Evolutionary conservation across 2,888 invertebrate species (phyloP), one percentile per base, ranked within the genome.

Genomic region (Alcis repandata): DNA sequence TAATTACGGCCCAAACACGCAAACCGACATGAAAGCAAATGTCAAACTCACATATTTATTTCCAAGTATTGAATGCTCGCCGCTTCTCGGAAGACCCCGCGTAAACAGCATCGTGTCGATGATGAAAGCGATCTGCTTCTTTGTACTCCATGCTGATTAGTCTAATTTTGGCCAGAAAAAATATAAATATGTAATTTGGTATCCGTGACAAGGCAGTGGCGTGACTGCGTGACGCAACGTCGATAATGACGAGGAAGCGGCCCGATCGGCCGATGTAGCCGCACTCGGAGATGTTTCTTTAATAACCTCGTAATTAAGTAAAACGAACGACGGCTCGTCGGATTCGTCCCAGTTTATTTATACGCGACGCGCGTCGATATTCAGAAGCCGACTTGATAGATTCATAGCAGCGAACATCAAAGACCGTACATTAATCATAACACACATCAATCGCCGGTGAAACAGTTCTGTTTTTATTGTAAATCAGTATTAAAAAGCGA

Each of bases 11-110:
- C 87, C 83, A 84, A 89, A 90, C 93, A 91, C 91, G 90, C 91
- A 82, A 91, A 87, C 79, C 77, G 86, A 91, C 92, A 92, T 93
- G 92, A 93, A 93, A 93, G 93, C 92, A 91, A 92, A 93, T 93
- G 92, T 93, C 93, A 93, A 93, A 91, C 91, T 91, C 90, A 91
- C 92, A 91, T 91, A 93, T 93, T 92, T 93, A 93, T 92, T 93
- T 93, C 93, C 92, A 90, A 92, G 93, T 93, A 93, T 93, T 92
- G 93, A 91, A 93, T 89, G 87, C 83, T 86, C 83, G 84, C 84
- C 85, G 88, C 77, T 92, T 93, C 92, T 90, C 83, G 83, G 92
- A 92, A 93, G 86, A 86, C 85, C 80, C 87, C 84, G 81, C 84
- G 90, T 92, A 93, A 92, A 93, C 92, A 93, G 88, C 88, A 89